Base-by-base conservation (phyloP, 2,113 vertebrate species). In the Bostrychus sinensis region DNA sequence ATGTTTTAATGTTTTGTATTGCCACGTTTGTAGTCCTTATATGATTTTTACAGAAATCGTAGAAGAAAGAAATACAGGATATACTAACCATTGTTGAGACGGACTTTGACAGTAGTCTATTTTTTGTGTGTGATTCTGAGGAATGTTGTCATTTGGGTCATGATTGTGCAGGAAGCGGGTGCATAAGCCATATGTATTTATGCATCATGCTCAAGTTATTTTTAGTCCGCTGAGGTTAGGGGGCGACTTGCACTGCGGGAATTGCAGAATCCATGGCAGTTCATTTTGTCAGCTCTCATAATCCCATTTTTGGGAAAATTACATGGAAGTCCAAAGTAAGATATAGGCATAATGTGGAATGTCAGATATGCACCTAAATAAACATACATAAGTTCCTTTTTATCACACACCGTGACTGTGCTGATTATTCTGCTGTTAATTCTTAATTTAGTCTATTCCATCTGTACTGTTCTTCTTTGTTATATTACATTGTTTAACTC, bases 131-230 rank as follows among this genome's bases (percentile, higher is more conserved):
- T 41, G 20, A 26, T 34, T 46, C 13, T 43, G 7, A 32, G 64
- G 65, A 75, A 64, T 74, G 30, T 30, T 46, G 72, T 66, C 39
- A 19, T 36, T 60, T 3, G 23, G 36, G 56, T 73, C 56, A 60
- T 42, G 61, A 76, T 56, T 48, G 70, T 55, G 64, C 67, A 82
- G 81, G 72, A 84, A 84, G 48, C 26, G 48, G 43, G 42, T 48
- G 63, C 76, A 65, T 57, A 43, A 26, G 65, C 63, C 55, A 43
- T 58, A 46, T 76, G 65, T 75, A 62, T 78, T 59, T 58, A 65
- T 78, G 76, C 76, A 72, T 30, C 75, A 51, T 78, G 88, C 91
- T 5, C 64, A 76, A 75, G 89, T 85, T 95, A 92, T 95, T 94
- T 93, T 92, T 94, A 86, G 88, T 85, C 63, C 28, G 73, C 76